These are phyloP conservation scores for Chalcosyrphus nemorum DNA, from an alignment of 2,888 invertebrate species.

Conservation along the genomic window DNA sequence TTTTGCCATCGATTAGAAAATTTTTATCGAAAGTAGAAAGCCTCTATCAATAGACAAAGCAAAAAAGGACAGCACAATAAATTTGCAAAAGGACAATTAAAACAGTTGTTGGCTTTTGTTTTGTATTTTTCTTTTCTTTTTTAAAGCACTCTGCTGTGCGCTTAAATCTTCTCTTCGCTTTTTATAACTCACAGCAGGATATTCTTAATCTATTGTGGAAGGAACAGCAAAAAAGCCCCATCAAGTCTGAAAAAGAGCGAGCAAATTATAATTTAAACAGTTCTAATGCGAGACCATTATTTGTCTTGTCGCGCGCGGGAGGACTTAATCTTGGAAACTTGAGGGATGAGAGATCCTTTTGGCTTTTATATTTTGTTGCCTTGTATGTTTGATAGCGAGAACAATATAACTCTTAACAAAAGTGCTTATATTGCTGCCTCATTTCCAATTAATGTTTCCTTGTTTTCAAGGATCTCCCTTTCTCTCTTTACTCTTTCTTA, in stretches of 20 bases:
- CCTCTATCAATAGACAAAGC: too few species aligned
- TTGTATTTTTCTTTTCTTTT: constrained; percentile 36
- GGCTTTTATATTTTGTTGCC: background rate
- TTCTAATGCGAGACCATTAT: constrained; percentile 63
- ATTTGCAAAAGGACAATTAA: constrained; percentile 67
- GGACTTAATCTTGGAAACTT: constrained; percentile 61
- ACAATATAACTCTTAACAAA: too few species aligned
- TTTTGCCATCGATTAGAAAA: too few species aligned
- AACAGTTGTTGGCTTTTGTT: constrained; percentile 21
- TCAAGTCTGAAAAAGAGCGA: constrained; percentile 11
- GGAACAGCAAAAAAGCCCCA: constrained; percentile 47
- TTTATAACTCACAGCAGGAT: constrained; percentile 67
- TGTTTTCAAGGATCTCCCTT: constrained; percentile 13
- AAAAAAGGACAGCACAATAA: constrained; percentile 50
- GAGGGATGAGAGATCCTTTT: background rate
- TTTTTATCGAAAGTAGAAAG: too few species aligned
- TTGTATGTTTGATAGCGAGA: too few species aligned
- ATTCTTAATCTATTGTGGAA: constrained; percentile 69
- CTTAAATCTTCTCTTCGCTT: constrained; percentile 27
- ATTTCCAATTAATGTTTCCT: constrained; percentile 48
- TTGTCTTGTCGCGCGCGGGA: constrained; percentile 56
- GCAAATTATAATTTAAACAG: constrained; percentile 68
- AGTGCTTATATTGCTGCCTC: constrained; percentile 34
- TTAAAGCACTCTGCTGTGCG: constrained; percentile 55
- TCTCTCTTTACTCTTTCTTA: background rate